Evolutionary conservation across 2,888 invertebrate genomes (phyloP), one percentile per base, ranked within the genome.

Genomic region (Dichetophora obliterata): DNA sequence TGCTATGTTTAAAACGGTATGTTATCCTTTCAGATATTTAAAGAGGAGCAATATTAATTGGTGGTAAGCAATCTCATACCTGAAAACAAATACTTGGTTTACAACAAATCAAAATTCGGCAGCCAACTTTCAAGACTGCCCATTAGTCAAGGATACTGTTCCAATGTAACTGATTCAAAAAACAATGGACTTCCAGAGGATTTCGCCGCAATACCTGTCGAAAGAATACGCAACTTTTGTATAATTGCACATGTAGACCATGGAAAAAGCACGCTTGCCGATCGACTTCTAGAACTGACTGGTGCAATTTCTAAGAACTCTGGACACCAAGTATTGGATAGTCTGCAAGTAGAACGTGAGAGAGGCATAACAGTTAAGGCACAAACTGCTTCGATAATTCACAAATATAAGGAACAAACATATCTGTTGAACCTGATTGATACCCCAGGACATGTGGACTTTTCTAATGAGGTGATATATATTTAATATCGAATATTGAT

Each of bases 161-260:
- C 59, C 3, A 48, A 19, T 43, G 11, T 27, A 0, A 19, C 24
- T n/a, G 61, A 72, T 11, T n/a, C 9, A 9, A 65, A 63, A 3
- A 69, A 75, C 27, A 71, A 81, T 37, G 78, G 54, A 9, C 63
- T 79, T n/a, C 70, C 84, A 16, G 77, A 77, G 0, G 80, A 86
- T 48, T 82, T 87, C 5, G 76, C 78, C 0, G 61, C 77, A 8
- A 87, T 88, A 73, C 87, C 89, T 0, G 84, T 86, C 34, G 83
- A 87, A 8, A 84, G 86, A 16, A 96, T 98, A 61, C 91, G 98
- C 76, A 98, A 98, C 88, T 98, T 98, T 86, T 95, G 98, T 89
- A 98, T 99, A 84, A 97, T 99, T 80, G 99, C 99, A n/a, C 99
- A 99, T 90, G 96, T 99, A 1, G 99, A 99, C 89, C 99, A 99